These are phyloP conservation scores for Cantharis rustica DNA, from an alignment of 2,888 invertebrate genomes.

Conservation along the genomic window DNA sequence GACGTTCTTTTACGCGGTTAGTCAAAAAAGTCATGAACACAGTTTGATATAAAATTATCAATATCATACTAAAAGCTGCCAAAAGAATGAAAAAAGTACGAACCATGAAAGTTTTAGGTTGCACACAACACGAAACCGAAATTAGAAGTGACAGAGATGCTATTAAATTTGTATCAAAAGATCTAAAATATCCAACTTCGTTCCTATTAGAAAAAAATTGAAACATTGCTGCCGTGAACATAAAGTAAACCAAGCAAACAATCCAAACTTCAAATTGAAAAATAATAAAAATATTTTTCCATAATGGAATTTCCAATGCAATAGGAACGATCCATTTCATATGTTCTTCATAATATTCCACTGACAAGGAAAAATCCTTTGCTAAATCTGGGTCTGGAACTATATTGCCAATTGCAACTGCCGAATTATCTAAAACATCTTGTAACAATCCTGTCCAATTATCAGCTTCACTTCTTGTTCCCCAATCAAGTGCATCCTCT, in stretches of 20 bases:
- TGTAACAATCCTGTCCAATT: conserved; percentile 61
- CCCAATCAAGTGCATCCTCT: conserved; percentile 55
- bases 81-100: conserved; percentile 62
- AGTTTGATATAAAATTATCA: conserved; percentile 63
- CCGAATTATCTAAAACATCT: conserved; percentile 52
- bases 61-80: conserved; percentile 60
- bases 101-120: conserved; percentile 58
- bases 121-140: conserved; percentile 58
- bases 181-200: conserved; percentile 17
- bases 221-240: conserved; percentile 29
- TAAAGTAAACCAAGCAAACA: conserved; percentile 52
- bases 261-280: conserved; percentile 60
- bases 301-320: conserved; percentile 58
- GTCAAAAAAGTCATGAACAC: conserved; percentile 63
- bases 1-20: conserved; percentile 60
- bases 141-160: conserved; percentile 52
- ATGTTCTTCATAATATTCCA: conserved; percentile 61
- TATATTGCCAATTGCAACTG: conserved; percentile 64
- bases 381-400: conserved; percentile 64
- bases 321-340: conserved; percentile 64
- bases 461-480: conserved; percentile 52
- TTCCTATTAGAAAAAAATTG: conserved; percentile 17
- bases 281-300: conserved; percentile 60
- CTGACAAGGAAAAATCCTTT: conserved; percentile 61
- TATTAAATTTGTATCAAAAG: conserved; percentile 30